Base-by-base conservation (phyloP, 2,888 invertebrate genomes). In the Nomada lathburiana region DNA sequence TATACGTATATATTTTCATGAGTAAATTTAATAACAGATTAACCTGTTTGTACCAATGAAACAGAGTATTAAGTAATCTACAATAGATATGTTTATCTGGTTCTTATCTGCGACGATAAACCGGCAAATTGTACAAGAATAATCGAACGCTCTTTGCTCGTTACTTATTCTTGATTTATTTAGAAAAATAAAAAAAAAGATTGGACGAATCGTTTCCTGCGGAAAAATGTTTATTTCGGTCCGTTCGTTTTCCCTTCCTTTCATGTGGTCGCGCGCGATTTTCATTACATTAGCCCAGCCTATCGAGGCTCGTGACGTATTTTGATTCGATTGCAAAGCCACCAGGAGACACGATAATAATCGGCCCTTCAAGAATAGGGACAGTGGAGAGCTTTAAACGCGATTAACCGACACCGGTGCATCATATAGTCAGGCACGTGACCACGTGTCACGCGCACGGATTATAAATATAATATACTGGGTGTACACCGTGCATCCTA, bases 381-480 rank as follows among this genome's bases (percentile, higher is more conserved):
- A 77, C 71, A 67, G 85, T 60, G 74, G 82, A 78, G 89, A 80
- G 90, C 89, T 92, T 92, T 90, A 92, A 92, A 92, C 89, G 87
- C 90, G 92, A 93, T 93, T 92, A 93, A 88, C 84, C 80, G 77
- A 71, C 84, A 77, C 77, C 86, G 83, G 77, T 86, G 87, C 80
- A 87, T 84, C 70, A 82, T 86, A 82, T 36, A 78, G 29, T 70
- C 72, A 74, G 91, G 90, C 94, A 94, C 94, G 93, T 94, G 94
- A 90, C 92, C 85, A 85, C 85, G 90, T 91, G 91, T 92, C 91
- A 90, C 90, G 90, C 91, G 89, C 90, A 86, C 90, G 93, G 93
- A 94, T 93, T 93, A 93, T 93, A 91, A 93, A 93, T 93, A 93
- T 93, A 91, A 93, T 93, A 92, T 92, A 90, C 86, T 59, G 72